Evolutionary conservation across 2,797 vertebrate genomes (phyloP), one percentile per base, ranked within the genome.

Genomic region (Pseudochirops corinnae): DNA sequence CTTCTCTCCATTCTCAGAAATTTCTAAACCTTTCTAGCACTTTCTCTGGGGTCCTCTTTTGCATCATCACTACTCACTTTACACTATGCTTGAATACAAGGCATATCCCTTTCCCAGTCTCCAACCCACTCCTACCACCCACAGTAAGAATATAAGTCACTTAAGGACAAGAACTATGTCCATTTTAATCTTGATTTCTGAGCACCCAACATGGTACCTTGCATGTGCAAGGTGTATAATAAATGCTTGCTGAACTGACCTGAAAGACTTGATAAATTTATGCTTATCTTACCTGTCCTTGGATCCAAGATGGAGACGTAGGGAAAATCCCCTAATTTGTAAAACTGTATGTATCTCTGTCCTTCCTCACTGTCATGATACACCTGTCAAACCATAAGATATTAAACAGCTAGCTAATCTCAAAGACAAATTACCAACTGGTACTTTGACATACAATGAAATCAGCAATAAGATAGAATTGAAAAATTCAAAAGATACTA

Each of bases 291-390:
- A 99, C 99, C 99, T 99, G 99, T 99, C 90, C 99, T 99, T 93
- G 99, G 99, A 97, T 99, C 99, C 97, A 99, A 98, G 97, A 99
- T 99, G 96, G 99, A 99, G 97, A 99, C 99, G 93, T 99, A 99
- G 90, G 99, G 99, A 97, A 99, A 99, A 97, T 99, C 99, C 98
- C 99, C 99, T 97, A 99, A 98, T 98, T 99, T 99, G 98, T 99
- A 99, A 95, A 99, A 99, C 98, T 99, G 99, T 97, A 99, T 99
- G 96, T 99, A 99, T 98, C 99, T 98, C 98, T 99, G 99, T 94
- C 99, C 99, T 98, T 99, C 99, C 98, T 99, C 99, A 90, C 99
- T 99, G 98, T 99, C 99, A 10, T 99, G 99, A 98, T 99, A 99
- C 91, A 99, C 99, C 99, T 99, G 97, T 96, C 14, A 98, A 97